These are phyloP conservation scores for Drosophila leonis DNA, from an alignment of 2,888 invertebrate species.

Conservation along the genomic window DNA sequence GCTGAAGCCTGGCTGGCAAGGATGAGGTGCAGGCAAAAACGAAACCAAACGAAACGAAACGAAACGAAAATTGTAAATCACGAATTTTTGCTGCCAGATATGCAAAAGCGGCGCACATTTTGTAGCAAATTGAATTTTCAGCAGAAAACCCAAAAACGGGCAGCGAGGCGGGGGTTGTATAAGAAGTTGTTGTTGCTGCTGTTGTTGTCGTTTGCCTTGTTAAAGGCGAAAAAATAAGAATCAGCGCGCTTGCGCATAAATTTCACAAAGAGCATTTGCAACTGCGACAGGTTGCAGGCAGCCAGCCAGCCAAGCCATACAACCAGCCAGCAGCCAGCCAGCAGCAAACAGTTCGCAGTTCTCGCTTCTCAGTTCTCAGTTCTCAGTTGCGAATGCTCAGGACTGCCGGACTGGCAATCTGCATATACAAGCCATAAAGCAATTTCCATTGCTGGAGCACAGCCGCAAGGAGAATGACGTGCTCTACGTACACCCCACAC, in stretches of 20 bases:
- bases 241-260: conserved; percentile 82
- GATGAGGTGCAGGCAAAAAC: conserved; percentile 48
- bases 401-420: conserved; percentile 68
- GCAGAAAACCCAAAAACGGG: conserved; percentile 67
- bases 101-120: conserved; percentile 81
- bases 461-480: conserved; percentile 48
- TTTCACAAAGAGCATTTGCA: conserved; percentile 66
- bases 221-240: conserved; percentile 82
- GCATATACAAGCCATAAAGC: conserved; percentile 84
- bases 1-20: conserved; percentile 45
- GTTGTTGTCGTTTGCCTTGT: conserved; percentile 61
- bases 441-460: conserved; percentile 79
- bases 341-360: conserved; percentile 26
- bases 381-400: conserved; percentile 34
- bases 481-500: conserved; percentile 52
- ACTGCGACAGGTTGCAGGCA: conserved; percentile 74
- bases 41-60: conserved; percentile 50
- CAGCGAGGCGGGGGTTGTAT: conserved; percentile 13
- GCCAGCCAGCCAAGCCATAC: conserved; percentile 12
- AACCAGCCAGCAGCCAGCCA: conserved; percentile 16
- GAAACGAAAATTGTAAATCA: conserved; percentile 81
- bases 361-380: conserved; percentile 33
- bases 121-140: conserved; percentile 82
- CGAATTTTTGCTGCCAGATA: conserved; percentile 80
- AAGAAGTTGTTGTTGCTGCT: conserved; percentile 29